Conservation (phyloP, 2,797 vertebrate genomes). For the Pagetopsis macropterus region DNA sequence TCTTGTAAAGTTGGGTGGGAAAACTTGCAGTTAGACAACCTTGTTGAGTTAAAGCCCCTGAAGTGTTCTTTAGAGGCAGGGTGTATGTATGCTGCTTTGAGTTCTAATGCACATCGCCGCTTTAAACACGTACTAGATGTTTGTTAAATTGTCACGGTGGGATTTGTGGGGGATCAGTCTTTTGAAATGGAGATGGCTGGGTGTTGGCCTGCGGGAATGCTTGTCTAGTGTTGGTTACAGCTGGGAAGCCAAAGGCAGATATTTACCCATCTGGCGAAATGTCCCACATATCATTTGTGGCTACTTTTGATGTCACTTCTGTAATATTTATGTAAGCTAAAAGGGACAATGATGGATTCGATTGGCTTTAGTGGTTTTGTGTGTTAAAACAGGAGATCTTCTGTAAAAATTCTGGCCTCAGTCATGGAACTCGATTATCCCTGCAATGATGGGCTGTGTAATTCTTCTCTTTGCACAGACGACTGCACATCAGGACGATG, state of each 20-base stretch:
- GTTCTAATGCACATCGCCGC: constrained; percentile 34
- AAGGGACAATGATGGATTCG: constrained; percentile 67
- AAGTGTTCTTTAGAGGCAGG: constrained; percentile 30
- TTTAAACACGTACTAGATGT: constrained; percentile 63
- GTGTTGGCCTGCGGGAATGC: constrained; percentile 72
- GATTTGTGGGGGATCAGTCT: constrained; percentile 66
- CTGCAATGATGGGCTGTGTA: constrained; percentile 19
- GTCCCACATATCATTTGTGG: constrained; percentile 75
- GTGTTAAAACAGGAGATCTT: constrained; percentile 69
- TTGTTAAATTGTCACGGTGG: constrained; percentile 65
- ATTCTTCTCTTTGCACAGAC: constrained; percentile 11
- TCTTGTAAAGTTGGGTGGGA: constrained; percentile 58
- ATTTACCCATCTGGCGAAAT: constrained; percentile 69
- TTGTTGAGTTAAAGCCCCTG: constrained; percentile 52
- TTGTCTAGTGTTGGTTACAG: constrained; percentile 65
- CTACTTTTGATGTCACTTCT: constrained; percentile 69
- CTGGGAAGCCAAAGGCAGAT: constrained; percentile 66
- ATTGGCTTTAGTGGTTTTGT: constrained; percentile 64
- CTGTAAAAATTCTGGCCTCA: constrained; percentile 64
- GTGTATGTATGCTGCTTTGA: constrained; percentile 32
- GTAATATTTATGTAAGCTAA: constrained; percentile 70
- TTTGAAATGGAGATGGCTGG: constrained; percentile 76
- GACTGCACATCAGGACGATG: constrained; percentile 17
- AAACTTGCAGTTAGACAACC: constrained; percentile 48
- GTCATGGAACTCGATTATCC: constrained; percentile 44